phyloP scores from a whole-genome alignment of 2,113 vertebrate genomes.

The Brachyistius frenatus region DNA sequence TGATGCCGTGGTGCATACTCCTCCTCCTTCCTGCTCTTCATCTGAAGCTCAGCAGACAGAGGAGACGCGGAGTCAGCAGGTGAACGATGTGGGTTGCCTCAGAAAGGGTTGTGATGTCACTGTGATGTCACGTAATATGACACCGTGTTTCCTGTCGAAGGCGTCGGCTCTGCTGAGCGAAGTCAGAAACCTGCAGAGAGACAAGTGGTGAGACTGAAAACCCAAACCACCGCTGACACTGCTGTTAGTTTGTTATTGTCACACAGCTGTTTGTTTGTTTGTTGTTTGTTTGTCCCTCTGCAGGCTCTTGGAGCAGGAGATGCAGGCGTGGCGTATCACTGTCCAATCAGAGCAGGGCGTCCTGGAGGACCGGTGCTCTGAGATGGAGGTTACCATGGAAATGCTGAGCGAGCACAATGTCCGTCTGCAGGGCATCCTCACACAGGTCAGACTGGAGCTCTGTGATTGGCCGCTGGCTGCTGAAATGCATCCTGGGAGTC shows the following conservation, averaged over 20 bases:
- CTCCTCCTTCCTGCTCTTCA: neutral
- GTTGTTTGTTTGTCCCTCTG: neutral
- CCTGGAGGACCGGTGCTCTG: constrained; percentile 83
- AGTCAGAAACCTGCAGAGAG: constrained; percentile 79
- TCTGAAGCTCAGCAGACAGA: constrained; percentile 76
- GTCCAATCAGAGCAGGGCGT: constrained; percentile 80
- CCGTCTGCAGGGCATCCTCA: constrained; percentile 78
- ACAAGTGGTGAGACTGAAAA: constrained; percentile 74
- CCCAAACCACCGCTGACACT: neutral
- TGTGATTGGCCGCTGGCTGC: neutral
- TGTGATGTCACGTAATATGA: neutral
- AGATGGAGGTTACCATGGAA: constrained; percentile 86
- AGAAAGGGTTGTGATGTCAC: too few species aligned
- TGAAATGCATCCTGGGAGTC: neutral
- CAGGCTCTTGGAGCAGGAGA: constrained; percentile 86
- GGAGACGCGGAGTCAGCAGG: constrained; percentile 57
- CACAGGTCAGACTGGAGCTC: constrained; percentile 58
- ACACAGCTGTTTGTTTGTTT: neutral
- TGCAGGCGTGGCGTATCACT: constrained; percentile 82
- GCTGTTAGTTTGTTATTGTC: too few species aligned
- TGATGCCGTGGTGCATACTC: neutral
- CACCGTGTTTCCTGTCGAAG: constrained; percentile 33
- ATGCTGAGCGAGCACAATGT: constrained; percentile 80
- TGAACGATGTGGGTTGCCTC: constrained; percentile 18
- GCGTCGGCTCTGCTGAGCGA: constrained; percentile 55